These are phyloP conservation scores for Zele albiditarsus DNA, from an alignment of 2,888 invertebrate genomes.

Conservation along the genomic window DNA sequence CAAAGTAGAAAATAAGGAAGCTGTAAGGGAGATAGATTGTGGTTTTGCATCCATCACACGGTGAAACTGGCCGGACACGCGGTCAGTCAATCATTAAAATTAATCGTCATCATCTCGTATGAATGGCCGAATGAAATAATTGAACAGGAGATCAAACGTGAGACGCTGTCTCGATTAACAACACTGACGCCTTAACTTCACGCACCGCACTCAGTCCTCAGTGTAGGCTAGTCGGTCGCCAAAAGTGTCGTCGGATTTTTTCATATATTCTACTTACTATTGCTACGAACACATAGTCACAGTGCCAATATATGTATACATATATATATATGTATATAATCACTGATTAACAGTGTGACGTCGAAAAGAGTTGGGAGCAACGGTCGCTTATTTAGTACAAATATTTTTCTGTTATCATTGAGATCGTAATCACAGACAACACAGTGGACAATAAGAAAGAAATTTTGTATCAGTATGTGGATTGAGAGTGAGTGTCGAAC, in stretches of 20 bases:
- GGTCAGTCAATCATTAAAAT: conserved; percentile 46
- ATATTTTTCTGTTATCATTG: not conserved
- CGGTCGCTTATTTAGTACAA: not conserved
- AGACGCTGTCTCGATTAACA: conserved; percentile 55
- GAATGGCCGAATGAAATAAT: conserved; percentile 65
- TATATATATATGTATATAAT: conserved; percentile 17
- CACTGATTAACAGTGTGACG: conserved; percentile 10
- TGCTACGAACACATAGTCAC: not conserved
- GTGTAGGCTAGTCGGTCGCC: conserved; percentile 73
- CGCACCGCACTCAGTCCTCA: conserved; percentile 72
- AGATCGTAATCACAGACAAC: not conserved
- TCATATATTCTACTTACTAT: not conserved
- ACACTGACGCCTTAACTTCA: conserved; percentile 60
- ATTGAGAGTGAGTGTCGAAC: too few species aligned
- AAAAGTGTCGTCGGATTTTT: conserved; percentile 53
- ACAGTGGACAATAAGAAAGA: not conserved
- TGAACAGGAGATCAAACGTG: conserved; percentile 38
- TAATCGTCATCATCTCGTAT: conserved; percentile 44
- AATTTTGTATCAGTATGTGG: too few species aligned
- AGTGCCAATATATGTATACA: not conserved
- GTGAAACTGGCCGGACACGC: conserved; percentile 46
- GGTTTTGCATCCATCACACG: not conserved
- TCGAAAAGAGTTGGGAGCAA: conserved; percentile 19
- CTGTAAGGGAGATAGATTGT: too few species aligned
- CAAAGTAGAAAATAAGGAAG: not conserved